Conservation (phyloP, 2,113 vertebrate species). For the Alces alces region DNA sequence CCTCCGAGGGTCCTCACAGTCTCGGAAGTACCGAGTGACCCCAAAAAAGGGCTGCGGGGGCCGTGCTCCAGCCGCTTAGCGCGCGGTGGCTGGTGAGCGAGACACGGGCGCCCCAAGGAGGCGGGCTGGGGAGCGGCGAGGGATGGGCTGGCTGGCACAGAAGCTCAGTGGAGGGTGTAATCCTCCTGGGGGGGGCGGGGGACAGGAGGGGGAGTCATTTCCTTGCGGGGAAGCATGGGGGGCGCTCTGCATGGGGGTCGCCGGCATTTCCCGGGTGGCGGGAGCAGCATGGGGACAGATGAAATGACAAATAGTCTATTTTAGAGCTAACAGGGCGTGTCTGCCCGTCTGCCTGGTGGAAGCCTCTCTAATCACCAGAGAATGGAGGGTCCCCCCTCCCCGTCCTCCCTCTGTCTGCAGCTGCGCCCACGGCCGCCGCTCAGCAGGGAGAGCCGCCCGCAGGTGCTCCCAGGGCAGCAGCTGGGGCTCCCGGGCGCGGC, state of each 20-base stretch:
- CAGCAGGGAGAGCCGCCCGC: neutral
- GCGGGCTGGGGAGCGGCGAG: neutral
- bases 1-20: neutral
- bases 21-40: neutral
- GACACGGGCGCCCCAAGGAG: neutral
- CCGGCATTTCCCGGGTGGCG: neutral
- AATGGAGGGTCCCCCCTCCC: neutral
- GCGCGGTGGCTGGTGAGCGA: neutral
- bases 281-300: neutral
- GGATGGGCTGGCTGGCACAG: neutral
- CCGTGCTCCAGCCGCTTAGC: neutral
- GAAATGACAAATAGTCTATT: constrained; percentile 34
- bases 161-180: neutral
- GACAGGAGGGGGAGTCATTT: neutral
- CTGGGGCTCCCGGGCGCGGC: fast-evolving
- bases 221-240: neutral
- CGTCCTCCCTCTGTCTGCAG: neutral
- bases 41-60: neutral
- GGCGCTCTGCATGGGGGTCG: neutral
- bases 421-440: neutral
- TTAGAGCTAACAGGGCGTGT: constrained; percentile 54
- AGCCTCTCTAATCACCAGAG: constrained; percentile 36
- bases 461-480: neutral
- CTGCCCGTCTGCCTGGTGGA: constrained; percentile 21
- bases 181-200: neutral